Conservation (phyloP, 1,140 invertebrate species). For the Coboldia fuscipes region DNA sequence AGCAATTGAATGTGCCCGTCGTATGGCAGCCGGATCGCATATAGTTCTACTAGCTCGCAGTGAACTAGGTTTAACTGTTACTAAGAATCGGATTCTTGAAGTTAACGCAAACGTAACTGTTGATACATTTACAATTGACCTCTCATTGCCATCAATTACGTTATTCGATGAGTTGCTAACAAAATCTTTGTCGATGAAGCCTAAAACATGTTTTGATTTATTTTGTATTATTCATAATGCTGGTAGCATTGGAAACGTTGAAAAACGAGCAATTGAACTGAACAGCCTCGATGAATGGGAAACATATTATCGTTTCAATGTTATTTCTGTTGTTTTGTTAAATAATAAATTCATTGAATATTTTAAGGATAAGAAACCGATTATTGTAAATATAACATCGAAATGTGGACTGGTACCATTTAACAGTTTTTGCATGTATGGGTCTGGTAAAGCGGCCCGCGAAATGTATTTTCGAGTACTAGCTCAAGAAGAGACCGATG, state of each 20-base stretch:
- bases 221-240: conserved; percentile 76
- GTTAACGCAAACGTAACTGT: conserved; percentile 22
- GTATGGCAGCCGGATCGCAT: conserved; percentile 36
- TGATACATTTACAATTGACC: conserved; percentile 30
- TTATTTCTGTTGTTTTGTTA: conserved; percentile 52
- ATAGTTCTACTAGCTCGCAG: conserved; percentile 59
- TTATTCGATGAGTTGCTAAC: too few relatives aligned
- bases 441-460: conserved; percentile 71
- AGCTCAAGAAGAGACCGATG: conserved; percentile 32
- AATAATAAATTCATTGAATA: conserved; percentile 52
- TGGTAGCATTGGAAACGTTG: conserved; percentile 59
- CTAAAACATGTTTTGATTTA: conserved; percentile 34
- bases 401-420: conserved; percentile 55
- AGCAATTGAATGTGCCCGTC: conserved; percentile 38
- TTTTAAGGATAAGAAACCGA: conserved; percentile 23
- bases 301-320: conserved; percentile 55
- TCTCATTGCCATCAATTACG: conserved; percentile 27
- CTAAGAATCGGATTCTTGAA: conserved; percentile 28
- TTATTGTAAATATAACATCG: conserved; percentile 77
- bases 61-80: conserved; percentile 34
- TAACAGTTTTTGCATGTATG: conserved; percentile 57
- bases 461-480: conserved; percentile 81
- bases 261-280: conserved; percentile 33
- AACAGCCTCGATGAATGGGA: conserved; percentile 33
- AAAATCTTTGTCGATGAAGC: conserved; percentile 7